Evolutionary conservation across 2,888 invertebrate genomes (phyloP).

Genomic region (Oxytorus armatus): DNA sequence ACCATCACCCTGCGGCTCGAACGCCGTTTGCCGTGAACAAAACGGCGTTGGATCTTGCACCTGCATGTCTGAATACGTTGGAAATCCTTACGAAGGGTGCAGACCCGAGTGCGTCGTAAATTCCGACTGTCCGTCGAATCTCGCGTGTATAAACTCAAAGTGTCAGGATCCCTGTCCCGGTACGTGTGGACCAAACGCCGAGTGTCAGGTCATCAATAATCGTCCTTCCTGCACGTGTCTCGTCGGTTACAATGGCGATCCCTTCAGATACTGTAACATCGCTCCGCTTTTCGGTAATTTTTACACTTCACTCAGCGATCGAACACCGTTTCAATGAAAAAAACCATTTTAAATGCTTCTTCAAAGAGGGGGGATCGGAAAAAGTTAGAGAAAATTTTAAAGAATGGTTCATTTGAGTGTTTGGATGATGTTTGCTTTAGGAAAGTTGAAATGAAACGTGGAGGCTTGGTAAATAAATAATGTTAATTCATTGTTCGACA

Average conservation of each 20-base stretch:
- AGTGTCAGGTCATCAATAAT: conserved; percentile 85
- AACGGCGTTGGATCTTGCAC: conserved; percentile 85
- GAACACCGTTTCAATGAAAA: background rate
- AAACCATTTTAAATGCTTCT: too few species aligned
- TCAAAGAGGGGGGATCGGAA: too few species aligned
- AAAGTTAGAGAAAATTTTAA: too few species aligned
- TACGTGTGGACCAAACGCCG: conserved; percentile 89
- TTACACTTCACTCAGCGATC: background rate
- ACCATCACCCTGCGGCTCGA: conserved; percentile 73
- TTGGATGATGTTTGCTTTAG: too few species aligned
- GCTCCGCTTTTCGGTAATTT: background rate
- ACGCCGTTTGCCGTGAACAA: conserved; percentile 86
- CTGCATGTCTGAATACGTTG: conserved; percentile 85
- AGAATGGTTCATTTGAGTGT: too few species aligned
- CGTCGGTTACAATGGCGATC: conserved; percentile 84
- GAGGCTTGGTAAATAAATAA: too few species aligned
- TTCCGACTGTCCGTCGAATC: conserved; percentile 85
- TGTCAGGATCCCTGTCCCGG: conserved; percentile 94
- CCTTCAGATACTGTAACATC: conserved; percentile 86
- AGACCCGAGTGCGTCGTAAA: conserved; percentile 85
- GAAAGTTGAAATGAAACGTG: too few species aligned
- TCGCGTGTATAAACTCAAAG: conserved; percentile 89
- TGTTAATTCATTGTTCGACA: too few species aligned
- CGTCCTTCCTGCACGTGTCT: conserved; percentile 84
- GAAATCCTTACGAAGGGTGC: conserved; percentile 85